Base-by-base conservation (phyloP, 2,113 vertebrate species). In the Anoura caudifer region DNA sequence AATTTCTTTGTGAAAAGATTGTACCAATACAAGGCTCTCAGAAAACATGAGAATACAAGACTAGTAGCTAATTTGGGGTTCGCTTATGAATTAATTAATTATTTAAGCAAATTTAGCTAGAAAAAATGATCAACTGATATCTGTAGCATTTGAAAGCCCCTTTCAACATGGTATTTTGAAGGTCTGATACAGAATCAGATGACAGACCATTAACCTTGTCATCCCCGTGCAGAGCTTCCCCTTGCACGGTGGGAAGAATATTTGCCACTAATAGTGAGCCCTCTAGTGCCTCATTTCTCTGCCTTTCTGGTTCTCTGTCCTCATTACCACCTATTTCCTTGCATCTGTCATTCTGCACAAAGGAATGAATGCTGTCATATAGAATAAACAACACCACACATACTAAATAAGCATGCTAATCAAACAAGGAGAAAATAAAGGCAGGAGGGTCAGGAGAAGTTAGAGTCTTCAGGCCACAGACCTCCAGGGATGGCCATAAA, bases 191-290 rank as follows among this genome's bases (percentile, higher is more conserved):
- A 4, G 26, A 80, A 43, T 33, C 22, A 5, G 81, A 36, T 4
- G 17, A 50, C 79, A 33, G 38, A 43, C 31, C 3, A 3, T 19
- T 38, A 8, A 3, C 15, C 3, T 14, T 43, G 4, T 36, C 5
- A 7, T 24, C 0, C 0, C 43, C 31, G 61, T 10, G 59, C 26
- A 28, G 50, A 73, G 59, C 70, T 52, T 43, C 12, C 3, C 50
- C 5, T 19, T 14, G 15, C 2, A 0, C 24, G 26, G 36, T 76
- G 3, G 69, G 50, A 24, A 38, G 12, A 14, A 10, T 31, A 7
- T 45, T 50, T 20, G 72, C 14, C 80, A 3, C 4, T 12, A 24
- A 54, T 15, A 5, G 5, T 0, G 1, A 4, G 7, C 2, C 33
- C 11, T 20, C 13, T 9, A 38, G 43, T 31, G 24, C 4, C 52